These are phyloP conservation scores for Ephialtes manifestator DNA, from an alignment of 2,888 invertebrate species.

Conservation along the genomic window DNA sequence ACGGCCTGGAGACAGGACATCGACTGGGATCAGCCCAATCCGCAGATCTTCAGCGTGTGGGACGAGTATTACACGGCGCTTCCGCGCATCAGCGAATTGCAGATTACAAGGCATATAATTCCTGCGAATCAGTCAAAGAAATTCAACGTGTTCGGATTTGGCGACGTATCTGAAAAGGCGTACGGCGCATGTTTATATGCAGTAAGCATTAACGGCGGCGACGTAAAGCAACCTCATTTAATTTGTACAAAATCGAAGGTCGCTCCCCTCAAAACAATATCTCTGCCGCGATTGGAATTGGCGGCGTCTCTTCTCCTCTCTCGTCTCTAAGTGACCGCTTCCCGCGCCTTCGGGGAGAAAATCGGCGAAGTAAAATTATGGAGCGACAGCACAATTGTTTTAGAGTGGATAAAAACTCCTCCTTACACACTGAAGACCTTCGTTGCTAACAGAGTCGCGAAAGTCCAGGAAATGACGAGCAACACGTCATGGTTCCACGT, in stretches of 20 bases:
- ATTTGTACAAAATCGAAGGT: neutral
- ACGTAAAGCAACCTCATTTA: neutral
- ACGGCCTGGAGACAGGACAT: conserved; percentile 20
- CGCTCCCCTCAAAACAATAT: neutral
- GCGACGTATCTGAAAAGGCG: neutral
- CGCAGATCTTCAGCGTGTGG: neutral
- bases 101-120: neutral
- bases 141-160: neutral
- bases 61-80: neutral
- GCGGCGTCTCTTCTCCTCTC: neutral
- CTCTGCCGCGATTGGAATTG: too few relatives aligned
- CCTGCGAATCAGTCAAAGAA: neutral
- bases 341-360: neutral
- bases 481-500: conserved; percentile 19
- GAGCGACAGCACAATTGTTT: neutral
- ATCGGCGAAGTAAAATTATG: neutral
- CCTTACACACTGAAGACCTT: conserved; percentile 42
- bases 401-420: conserved; percentile 23
- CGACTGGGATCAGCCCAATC: conserved; percentile 33
- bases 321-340: neutral
- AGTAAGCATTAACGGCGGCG: neutral
- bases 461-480: conserved; percentile 59
- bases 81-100: neutral
- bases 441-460: conserved; percentile 37
- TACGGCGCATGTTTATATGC: neutral